phyloP scores from a whole-genome alignment of 2,113 vertebrate species.

The Melanostigma gelatinosum region DNA sequence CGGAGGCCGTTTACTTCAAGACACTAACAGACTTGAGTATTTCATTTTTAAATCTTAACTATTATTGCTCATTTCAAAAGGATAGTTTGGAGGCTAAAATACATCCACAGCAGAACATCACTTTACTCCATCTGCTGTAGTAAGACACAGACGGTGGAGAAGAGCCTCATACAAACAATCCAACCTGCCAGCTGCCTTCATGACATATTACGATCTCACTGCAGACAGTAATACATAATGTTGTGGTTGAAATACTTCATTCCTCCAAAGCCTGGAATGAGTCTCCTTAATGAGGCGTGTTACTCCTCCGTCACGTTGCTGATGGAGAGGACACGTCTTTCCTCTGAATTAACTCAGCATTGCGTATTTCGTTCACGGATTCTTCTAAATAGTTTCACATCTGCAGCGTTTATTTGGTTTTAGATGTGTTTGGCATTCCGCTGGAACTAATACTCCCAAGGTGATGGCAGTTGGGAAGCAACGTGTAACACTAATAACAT shows the following conservation, averaged over 20 bases:
- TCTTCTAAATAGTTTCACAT: background rate
- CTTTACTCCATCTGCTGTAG: background rate
- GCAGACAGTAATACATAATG: background rate
- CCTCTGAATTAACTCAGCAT: background rate
- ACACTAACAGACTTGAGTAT: background rate
- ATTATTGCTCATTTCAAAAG: background rate
- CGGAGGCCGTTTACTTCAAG: background rate
- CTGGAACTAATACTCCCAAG: conserved; percentile 11
- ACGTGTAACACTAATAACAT: background rate
- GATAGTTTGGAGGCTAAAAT: background rate
- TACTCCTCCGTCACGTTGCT: conserved; percentile 21
- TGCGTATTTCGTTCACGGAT: conserved; percentile 9
- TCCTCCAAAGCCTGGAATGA: conserved; percentile 13
- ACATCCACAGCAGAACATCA: background rate
- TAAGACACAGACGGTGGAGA: too few relatives aligned
- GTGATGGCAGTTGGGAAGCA: background rate
- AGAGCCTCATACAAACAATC: background rate
- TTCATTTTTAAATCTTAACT: background rate
- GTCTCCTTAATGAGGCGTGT: conserved; percentile 36
- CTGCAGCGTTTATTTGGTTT: conserved; percentile 37
- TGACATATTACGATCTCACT: background rate
- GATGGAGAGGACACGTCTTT: conserved; percentile 5
- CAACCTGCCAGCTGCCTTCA: too few relatives aligned
- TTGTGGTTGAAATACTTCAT: background rate
- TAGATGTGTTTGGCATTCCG: background rate